Conservation (phyloP, 2,888 invertebrate species). For the Phortica okadai region DNA sequence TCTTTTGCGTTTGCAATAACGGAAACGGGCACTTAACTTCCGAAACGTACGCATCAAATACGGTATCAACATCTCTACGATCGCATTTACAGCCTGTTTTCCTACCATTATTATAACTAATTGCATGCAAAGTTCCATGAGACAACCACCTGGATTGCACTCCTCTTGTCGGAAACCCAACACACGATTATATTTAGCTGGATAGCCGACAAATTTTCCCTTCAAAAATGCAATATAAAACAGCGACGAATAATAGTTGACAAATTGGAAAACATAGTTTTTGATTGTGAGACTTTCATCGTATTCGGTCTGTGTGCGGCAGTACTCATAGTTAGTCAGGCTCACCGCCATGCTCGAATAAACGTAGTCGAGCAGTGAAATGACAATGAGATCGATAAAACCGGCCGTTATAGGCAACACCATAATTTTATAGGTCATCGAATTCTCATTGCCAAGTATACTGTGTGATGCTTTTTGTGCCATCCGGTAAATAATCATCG, state of each 20-base stretch:
- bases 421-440: slow-evolving; percentile 80
- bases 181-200: slow-evolving; percentile 85
- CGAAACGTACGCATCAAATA: slow-evolving; percentile 78
- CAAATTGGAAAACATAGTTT: slow-evolving; percentile 91
- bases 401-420: slow-evolving; percentile 87
- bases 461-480: slow-evolving; percentile 80
- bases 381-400: slow-evolving; percentile 85
- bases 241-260: slow-evolving; percentile 92
- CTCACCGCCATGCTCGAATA: slow-evolving; percentile 82
- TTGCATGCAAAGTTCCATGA: slow-evolving; percentile 91
- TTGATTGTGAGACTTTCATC: slow-evolving; percentile 91
- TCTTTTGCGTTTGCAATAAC: slow-evolving; percentile 74
- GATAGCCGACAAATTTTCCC: slow-evolving; percentile 88
- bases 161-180: slow-evolving; percentile 85
- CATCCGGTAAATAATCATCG: slow-evolving; percentile 87
- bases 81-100: slow-evolving; percentile 87
- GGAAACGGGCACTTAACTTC: slow-evolving; percentile 76
- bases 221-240: slow-evolving; percentile 90
- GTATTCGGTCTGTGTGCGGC: slow-evolving; percentile 89
- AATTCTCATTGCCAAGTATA: slow-evolving; percentile 77
- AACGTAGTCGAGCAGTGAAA: slow-evolving; percentile 84
- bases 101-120: slow-evolving; percentile 91
- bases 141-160: slow-evolving; percentile 90
- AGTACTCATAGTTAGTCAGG: slow-evolving; percentile 85
- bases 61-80: slow-evolving; percentile 87